Evolutionary conservation across 2,888 invertebrate genomes (phyloP).

Genomic region (Chamaedrilus cognettii): DNA sequence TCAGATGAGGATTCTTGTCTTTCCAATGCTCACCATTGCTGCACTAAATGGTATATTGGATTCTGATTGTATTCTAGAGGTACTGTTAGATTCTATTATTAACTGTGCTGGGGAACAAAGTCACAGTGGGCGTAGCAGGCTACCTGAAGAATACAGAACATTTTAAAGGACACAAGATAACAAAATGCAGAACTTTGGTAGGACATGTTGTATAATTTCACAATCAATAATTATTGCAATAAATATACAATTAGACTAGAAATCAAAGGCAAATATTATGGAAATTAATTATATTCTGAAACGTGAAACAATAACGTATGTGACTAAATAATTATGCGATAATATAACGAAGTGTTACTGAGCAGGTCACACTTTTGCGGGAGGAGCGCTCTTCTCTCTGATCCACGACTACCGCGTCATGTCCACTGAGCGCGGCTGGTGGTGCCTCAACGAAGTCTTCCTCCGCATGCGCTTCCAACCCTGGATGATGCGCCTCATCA

Average conservation of each 20-base stretch:
- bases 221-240: conserved; percentile 1
- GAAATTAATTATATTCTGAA: too few relatives aligned
- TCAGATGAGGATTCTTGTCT: conserved; percentile 41
- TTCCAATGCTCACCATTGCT: conserved; percentile 47
- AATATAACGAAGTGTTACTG: too few relatives aligned
- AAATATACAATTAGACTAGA: too few relatives aligned
- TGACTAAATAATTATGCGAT: too few relatives aligned
- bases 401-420: conserved; percentile 45
- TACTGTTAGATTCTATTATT: too few relatives aligned
- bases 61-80: too few relatives aligned
- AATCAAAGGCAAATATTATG: too few relatives aligned
- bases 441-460: conserved; percentile 44
- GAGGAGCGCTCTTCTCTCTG: conserved; percentile 44
- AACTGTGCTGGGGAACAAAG: too few relatives aligned
- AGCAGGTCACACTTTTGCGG: conserved; percentile 49
- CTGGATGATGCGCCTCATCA: conserved; percentile 17
- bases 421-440: conserved; percentile 42
- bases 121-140: too few relatives aligned
- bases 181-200: too few relatives aligned
- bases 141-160: too few relatives aligned
- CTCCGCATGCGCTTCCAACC: conserved; percentile 30
- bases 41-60: conserved; percentile 47
- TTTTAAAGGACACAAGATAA: not conserved
- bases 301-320: too few relatives aligned
- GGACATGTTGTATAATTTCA: not conserved